Evolutionary conservation across 2,797 vertebrate genomes (phyloP).

Genomic region (Epinephelus awoara): DNA sequence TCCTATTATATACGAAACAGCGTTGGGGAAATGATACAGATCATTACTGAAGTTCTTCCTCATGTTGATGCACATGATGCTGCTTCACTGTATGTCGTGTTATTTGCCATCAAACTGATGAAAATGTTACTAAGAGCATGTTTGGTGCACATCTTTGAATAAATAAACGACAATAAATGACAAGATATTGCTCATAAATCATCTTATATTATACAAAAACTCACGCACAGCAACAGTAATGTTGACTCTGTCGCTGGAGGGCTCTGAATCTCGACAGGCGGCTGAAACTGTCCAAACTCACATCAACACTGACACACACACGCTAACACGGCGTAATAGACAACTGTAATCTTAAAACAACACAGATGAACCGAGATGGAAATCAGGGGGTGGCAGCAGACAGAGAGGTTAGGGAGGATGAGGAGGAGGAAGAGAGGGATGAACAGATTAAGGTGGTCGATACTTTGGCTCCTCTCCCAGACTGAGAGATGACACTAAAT

Average conservation of each 20-base stretch:
- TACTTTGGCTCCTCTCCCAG: constrained; percentile 84
- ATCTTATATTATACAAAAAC: neutral
- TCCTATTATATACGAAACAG: neutral
- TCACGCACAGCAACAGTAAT: neutral
- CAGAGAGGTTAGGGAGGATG: constrained; percentile 63
- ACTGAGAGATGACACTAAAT: constrained; percentile 88
- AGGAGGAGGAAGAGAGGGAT: constrained; percentile 78
- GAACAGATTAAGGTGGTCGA: constrained; percentile 85
- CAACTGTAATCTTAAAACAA: constrained; percentile 65
- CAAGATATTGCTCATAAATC: neutral
- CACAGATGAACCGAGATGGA: constrained; percentile 56
- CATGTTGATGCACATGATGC: neutral
- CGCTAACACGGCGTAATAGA: constrained; percentile 68
- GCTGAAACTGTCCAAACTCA: constrained; percentile 8
- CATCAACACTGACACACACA: constrained; percentile 20
- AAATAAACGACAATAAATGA: neutral
- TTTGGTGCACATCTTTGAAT: neutral
- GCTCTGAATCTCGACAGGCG: constrained; percentile 35
- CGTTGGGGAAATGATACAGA: neutral
- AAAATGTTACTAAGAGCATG: neutral
- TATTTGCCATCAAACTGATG: neutral
- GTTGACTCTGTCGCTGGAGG: constrained; percentile 8
- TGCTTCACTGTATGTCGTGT: neutral
- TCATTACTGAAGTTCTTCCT: neutral
- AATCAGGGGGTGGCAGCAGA: constrained; percentile 61